Evolutionary conservation across 2,113 vertebrate genomes (phyloP).

Genomic region (Crotalus horridus): DNA sequence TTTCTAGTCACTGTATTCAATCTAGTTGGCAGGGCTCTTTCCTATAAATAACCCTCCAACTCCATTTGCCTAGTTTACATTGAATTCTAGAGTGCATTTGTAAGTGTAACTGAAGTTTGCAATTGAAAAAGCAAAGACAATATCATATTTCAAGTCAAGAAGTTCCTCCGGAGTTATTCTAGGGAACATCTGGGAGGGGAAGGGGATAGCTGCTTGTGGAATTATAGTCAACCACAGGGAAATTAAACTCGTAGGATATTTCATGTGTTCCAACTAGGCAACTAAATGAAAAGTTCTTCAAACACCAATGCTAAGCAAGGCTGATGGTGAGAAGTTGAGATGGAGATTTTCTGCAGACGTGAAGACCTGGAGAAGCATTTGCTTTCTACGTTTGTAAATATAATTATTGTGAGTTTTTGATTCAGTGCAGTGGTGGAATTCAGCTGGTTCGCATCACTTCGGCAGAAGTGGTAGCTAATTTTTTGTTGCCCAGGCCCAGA

Average conservation of each 20-base stretch:
- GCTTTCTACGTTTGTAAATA: not conserved
- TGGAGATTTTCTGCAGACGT: too few relatives aligned
- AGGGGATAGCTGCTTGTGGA: not conserved
- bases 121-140: not conserved
- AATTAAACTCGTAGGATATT: not conserved
- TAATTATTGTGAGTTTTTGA: not conserved
- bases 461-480: too few relatives aligned
- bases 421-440: not conserved
- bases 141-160: not conserved
- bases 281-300: not conserved
- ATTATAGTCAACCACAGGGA: too few relatives aligned
- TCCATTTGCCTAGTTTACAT: conserved; percentile 4
- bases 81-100: not conserved
- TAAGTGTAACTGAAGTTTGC: not conserved
- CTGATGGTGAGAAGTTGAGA: too few relatives aligned
- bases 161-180: not conserved
- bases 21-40: not conserved
- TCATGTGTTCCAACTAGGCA: accelerated
- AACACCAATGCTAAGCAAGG: too few relatives aligned
- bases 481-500: too few relatives aligned
- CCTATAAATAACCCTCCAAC: not conserved
- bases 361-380: not conserved
- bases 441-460: too few relatives aligned
- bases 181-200: not conserved
- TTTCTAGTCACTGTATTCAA: not conserved